Percentiles rank a stretch among this genome's conserved stretches.
phyloP scores from a whole-genome alignment of 2,888 invertebrate genomes.

The Pollenia amentaria region DNA sequence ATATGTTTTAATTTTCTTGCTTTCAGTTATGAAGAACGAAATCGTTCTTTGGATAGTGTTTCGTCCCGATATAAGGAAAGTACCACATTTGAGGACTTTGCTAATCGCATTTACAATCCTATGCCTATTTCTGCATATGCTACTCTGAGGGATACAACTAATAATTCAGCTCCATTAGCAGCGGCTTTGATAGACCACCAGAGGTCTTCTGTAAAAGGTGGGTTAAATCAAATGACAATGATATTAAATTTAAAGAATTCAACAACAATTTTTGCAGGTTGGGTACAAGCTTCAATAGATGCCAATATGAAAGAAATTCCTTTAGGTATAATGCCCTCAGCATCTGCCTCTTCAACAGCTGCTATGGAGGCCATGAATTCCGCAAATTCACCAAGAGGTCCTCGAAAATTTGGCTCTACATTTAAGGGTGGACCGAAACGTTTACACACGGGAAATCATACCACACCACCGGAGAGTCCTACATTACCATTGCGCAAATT shows the following conservation, averaged over 20 bases:
- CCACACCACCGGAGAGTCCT: constrained; percentile 82
- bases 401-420: constrained; percentile 81
- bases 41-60: constrained; percentile 93
- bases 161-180: constrained; percentile 85
- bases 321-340: constrained; percentile 79
- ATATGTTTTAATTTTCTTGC: neutral
- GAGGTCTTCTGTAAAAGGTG: constrained; percentile 83
- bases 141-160: constrained; percentile 78
- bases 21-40: constrained; percentile 94
- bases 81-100: constrained; percentile 96
- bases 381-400: constrained; percentile 82
- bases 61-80: constrained; percentile 93
- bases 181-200: constrained; percentile 87
- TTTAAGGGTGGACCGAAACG: constrained; percentile 83
- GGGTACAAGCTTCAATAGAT: constrained; percentile 83
- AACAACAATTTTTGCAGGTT: constrained; percentile 77
- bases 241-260: too few species aligned
- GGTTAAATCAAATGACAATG: neutral
- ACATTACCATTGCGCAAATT: constrained; percentile 83
- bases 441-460: constrained; percentile 76
- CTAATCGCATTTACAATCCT: constrained; percentile 89
- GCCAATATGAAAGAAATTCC: constrained; percentile 78
- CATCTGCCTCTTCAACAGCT: constrained; percentile 81
- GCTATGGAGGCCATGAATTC: constrained; percentile 81
- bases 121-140: constrained; percentile 84